Percentiles rank a stretch among this genome's conserved stretches.
Evolutionary conservation across 2,113 vertebrate species (phyloP).

Genomic region (Chloebia gouldiae): DNA sequence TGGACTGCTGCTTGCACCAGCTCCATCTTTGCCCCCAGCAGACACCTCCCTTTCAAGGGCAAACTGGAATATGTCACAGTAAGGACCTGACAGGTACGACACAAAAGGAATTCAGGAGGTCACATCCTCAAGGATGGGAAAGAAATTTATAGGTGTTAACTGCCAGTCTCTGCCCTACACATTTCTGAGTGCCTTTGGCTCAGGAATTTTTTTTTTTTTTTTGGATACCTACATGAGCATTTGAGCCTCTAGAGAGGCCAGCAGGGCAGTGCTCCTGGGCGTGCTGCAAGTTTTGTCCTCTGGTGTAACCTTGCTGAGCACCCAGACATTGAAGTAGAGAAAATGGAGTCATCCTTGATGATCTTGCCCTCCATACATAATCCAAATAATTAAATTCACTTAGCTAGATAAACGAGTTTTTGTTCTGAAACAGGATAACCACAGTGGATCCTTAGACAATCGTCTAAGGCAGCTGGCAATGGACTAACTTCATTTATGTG

Average conservation of each 20-base stretch:
- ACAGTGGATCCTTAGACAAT: conserved; percentile 29
- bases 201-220: neutral
- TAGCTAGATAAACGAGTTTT: conserved; percentile 56
- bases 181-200: neutral
- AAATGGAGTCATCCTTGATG: neutral
- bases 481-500: conserved; percentile 56
- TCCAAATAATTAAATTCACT: conserved; percentile 49
- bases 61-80: neutral
- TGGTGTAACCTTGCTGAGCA: neutral
- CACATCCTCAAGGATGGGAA: neutral
- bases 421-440: conserved; percentile 46
- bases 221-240: neutral
- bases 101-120: neutral
- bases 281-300: neutral
- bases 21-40: neutral
- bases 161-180: neutral
- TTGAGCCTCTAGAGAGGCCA: neutral
- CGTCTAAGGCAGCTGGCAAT: conserved; percentile 49
- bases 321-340: neutral
- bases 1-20: rapidly evolving
- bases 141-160: neutral
- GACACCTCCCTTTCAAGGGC: neutral
- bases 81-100: neutral
- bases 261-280: neutral
- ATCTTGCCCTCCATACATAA: neutral